Conservation (phyloP, 2,113 vertebrate species). For the Oncorhynchus mykiss region DNA sequence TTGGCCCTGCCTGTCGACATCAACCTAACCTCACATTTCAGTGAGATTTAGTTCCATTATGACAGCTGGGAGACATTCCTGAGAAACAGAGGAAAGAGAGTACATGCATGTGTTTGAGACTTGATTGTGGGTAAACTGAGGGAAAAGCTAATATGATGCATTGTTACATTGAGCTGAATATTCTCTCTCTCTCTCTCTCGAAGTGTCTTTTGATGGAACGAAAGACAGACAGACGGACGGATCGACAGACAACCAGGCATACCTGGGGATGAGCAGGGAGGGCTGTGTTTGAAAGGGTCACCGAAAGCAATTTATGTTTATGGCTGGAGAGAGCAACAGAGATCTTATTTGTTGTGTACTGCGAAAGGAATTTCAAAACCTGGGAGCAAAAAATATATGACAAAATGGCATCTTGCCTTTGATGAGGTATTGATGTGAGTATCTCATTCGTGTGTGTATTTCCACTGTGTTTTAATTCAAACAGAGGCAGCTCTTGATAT, state of each 20-base stretch:
- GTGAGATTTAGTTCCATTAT: not conserved
- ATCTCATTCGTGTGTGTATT: not conserved
- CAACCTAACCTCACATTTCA: not conserved
- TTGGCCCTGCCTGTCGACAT: not conserved
- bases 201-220: not conserved
- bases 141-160: too few relatives aligned
- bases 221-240: not conserved
- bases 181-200: not conserved
- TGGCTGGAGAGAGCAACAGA: not conserved
- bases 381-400: not conserved
- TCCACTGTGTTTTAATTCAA: not conserved
- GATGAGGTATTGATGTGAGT: constrained; percentile 4
- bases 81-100: too few relatives aligned
- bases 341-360: constrained; percentile 15
- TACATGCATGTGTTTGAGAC: too few relatives aligned
- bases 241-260: not conserved
- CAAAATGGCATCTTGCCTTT: not conserved
- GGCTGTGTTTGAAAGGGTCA: constrained; percentile 13
- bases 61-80: not conserved
- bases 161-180: not conserved
- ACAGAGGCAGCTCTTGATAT: not conserved
- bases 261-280: too few relatives aligned
- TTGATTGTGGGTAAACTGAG: too few relatives aligned
- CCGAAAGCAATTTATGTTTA: constrained; percentile 23
- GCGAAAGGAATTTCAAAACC: constrained; percentile 8